These are phyloP conservation scores for Chaetodon trifascialis DNA, from an alignment of 2,113 vertebrate species.

Conservation along the genomic window DNA sequence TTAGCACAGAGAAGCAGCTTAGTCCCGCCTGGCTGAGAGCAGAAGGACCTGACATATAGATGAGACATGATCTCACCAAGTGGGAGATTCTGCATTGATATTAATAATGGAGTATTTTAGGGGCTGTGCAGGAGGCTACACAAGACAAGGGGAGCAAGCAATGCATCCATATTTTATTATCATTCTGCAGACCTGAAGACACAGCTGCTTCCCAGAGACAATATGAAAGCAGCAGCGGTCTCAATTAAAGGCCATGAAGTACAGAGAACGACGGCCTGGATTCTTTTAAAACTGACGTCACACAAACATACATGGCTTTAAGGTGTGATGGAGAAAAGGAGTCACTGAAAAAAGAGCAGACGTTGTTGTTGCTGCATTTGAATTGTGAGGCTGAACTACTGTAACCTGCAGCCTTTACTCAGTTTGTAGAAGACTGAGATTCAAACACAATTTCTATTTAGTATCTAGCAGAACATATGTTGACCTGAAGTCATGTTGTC, in stretches of 20 bases:
- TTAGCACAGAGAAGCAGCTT: slow-evolving; percentile 35
- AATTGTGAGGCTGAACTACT: too few relatives aligned
- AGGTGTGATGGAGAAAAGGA: too few relatives aligned
- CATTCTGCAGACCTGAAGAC: not conserved
- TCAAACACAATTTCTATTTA: too few relatives aligned
- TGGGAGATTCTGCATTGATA: not conserved
- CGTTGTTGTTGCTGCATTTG: too few relatives aligned
- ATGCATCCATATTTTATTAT: not conserved
- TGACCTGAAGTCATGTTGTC: too few relatives aligned
- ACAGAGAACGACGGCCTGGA: too few relatives aligned
- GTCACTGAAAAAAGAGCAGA: too few relatives aligned
- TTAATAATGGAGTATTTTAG: slow-evolving; percentile 29
- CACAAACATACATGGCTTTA: too few relatives aligned
- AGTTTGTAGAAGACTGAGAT: too few relatives aligned
- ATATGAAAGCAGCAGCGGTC: slow-evolving; percentile 4
- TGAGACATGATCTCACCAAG: slow-evolving; percentile 10
- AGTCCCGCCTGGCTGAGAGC: slow-evolving; percentile 2
- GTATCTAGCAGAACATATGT: too few relatives aligned
- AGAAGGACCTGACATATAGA: not conserved
- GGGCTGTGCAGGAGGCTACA: not conserved
- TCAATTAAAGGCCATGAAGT: slow-evolving; percentile 2
- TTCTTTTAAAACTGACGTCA: too few relatives aligned
- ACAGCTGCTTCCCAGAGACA: slow-evolving; percentile 35
- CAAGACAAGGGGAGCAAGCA: not conserved
- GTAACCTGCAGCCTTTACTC: too few relatives aligned